A percentile compares a stretch with the other conserved stretches of the same genome.
phyloP scores from a whole-genome alignment of 2,888 invertebrate genomes.

The Philopedon plagiatum region DNA sequence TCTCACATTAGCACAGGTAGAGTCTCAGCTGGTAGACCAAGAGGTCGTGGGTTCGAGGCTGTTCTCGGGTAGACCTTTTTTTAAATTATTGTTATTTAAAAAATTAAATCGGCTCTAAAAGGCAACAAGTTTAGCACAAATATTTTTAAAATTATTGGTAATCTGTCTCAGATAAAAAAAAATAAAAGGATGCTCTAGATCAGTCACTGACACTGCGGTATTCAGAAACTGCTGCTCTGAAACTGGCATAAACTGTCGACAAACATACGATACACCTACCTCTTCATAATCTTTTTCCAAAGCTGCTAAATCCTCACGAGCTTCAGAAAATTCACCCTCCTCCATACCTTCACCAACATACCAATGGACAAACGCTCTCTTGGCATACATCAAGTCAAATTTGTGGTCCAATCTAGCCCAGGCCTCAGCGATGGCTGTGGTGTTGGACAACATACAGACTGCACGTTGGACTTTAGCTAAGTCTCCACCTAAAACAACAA shows the following conservation, averaged over 20 bases:
- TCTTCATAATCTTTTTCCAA: constrained; percentile 87
- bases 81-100: no score
- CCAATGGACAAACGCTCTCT: constrained; percentile 97
- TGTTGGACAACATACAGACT: constrained; percentile 97
- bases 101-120: no score
- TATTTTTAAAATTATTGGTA: no score
- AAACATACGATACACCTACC: constrained; percentile 59
- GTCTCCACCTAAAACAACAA: constrained; percentile 75
- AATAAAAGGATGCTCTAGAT: no score
- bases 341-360: constrained; percentile 91
- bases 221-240: no score
- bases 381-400: constrained; percentile 97
- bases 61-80: no score
- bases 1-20: no score
- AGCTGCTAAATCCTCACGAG: constrained; percentile 87
- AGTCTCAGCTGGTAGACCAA: no score
- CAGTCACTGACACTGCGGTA: no score
- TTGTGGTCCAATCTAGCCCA: constrained; percentile 96
- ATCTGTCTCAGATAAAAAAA: no score
- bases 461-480: constrained; percentile 94
- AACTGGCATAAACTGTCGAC: not conserved
- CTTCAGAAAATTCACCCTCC: constrained; percentile 89
- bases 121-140: no score
- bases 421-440: constrained; percentile 96
- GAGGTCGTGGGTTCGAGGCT: no score